phyloP scores from a whole-genome alignment of 92 coral and sea anemone species.

The Siderastrea siderea region DNA sequence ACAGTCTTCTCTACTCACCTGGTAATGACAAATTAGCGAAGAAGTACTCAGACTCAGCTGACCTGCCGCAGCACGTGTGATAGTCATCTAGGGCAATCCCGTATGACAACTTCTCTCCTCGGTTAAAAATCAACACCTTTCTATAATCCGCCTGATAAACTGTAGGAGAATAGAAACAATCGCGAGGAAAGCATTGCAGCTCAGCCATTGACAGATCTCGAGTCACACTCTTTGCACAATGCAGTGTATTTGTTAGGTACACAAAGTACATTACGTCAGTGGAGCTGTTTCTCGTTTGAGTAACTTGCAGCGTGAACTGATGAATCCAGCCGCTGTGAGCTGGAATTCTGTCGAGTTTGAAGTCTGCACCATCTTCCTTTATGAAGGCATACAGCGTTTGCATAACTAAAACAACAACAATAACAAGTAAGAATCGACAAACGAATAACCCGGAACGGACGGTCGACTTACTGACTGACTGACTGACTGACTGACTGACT shows the following conservation, averaged over 20 bases:
- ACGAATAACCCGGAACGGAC: not conserved
- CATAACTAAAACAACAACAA: constrained; percentile 11
- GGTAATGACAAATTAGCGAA: constrained; percentile 23
- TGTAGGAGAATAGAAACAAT: constrained; percentile 57
- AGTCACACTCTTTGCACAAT: constrained; percentile 45
- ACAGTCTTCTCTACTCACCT: not conserved
- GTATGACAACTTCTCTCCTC: constrained; percentile 19
- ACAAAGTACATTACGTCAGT: constrained; percentile 60
- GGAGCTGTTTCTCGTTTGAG: constrained; percentile 52
- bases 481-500: no score
- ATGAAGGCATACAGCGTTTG: constrained; percentile 52
- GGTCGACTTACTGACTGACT: no score
- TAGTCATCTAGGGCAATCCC: constrained; percentile 46
- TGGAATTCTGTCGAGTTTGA: constrained; percentile 67
- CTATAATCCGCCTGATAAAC: constrained; percentile 1
- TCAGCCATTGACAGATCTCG: constrained; percentile 9
- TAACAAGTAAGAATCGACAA: not conserved
- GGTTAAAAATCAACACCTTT: constrained; percentile 60
- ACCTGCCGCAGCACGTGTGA: constrained; percentile 27
- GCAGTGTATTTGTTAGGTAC: constrained; percentile 29
- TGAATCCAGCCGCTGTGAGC: constrained; percentile 68
- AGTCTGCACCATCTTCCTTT: constrained; percentile 38
- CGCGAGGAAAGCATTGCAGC: constrained; percentile 54
- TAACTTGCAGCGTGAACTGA: constrained; percentile 63
- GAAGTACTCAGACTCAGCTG: not conserved